Evolutionary conservation across 1,140 invertebrate species (phyloP).

Genomic region (Ruditapes philippinarum): DNA sequence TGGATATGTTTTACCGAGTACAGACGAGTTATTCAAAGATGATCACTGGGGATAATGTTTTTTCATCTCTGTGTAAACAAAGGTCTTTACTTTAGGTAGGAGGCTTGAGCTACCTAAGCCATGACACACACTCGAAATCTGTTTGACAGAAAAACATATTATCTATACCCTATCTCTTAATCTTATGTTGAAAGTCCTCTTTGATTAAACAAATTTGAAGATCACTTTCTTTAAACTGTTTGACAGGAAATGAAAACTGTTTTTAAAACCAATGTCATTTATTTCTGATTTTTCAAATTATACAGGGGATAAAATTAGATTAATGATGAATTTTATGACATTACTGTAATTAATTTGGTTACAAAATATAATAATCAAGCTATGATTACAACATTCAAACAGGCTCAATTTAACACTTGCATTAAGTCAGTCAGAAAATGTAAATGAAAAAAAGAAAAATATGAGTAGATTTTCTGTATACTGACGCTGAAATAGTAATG

Average conservation of each 20-base stretch:
- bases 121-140: neutral
- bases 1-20: constrained; percentile 20
- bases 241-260: constrained; percentile 12
- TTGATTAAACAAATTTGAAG: constrained; percentile 20
- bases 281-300: neutral
- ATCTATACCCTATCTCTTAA: neutral
- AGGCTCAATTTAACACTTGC: too few relatives aligned
- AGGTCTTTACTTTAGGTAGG: neutral
- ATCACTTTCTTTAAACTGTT: constrained; percentile 13
- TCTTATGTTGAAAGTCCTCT: neutral
- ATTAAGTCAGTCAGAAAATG: too few relatives aligned
- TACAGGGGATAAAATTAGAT: neutral
- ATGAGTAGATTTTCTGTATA: too few relatives aligned
- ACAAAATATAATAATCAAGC: too few relatives aligned
- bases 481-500: too few relatives aligned
- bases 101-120: neutral
- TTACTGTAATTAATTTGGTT: too few relatives aligned
- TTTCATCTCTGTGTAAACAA: constrained; percentile 2
- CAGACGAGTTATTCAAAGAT: neutral
- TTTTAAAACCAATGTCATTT: neutral
- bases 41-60: neutral
- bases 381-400: too few relatives aligned
- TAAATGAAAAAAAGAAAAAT: too few relatives aligned
- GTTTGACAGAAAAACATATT: constrained; percentile 2
- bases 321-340: neutral